Percentiles rank a stretch among this genome's conserved stretches.
Conservation (phyloP, 2,888 invertebrate genomes). For the Leptogaster cylindrica region DNA sequence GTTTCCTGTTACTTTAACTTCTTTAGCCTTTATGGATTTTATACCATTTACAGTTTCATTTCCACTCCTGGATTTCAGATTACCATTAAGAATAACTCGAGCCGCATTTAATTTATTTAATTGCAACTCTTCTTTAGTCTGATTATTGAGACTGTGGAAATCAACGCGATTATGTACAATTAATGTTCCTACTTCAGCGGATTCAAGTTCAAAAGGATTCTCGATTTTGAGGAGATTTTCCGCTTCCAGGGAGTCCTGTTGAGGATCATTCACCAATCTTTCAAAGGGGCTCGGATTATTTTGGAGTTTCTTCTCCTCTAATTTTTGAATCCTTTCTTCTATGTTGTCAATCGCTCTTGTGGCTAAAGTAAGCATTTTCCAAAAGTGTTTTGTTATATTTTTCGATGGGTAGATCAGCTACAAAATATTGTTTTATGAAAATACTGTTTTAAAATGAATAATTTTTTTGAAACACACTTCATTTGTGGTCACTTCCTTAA, state of each 20-base stretch:
- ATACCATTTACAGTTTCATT: slow-evolving; percentile 38
- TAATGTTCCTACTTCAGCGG: slow-evolving; percentile 43
- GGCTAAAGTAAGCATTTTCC: slow-evolving; percentile 55
- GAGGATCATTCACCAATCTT: background rate
- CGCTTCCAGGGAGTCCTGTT: background rate
- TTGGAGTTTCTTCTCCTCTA: slow-evolving; percentile 39
- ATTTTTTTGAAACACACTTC: slow-evolving; percentile 3
- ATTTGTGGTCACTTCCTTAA: slow-evolving; percentile 32
- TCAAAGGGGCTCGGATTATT: background rate
- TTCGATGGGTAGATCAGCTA: slow-evolving; percentile 51
- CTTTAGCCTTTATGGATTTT: slow-evolving; percentile 60
- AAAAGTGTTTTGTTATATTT: slow-evolving; percentile 53
- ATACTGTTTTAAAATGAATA: background rate
- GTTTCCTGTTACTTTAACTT: slow-evolving; percentile 61
- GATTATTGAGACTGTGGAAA: slow-evolving; percentile 53
- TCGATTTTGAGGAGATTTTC: background rate
- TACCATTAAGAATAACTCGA: slow-evolving; percentile 49
- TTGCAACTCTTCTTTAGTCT: slow-evolving; percentile 50
- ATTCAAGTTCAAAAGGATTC: background rate
- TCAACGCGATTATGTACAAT: slow-evolving; percentile 51
- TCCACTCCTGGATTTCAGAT: slow-evolving; percentile 34
- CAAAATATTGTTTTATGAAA: too few relatives aligned
- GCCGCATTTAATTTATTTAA: slow-evolving; percentile 53
- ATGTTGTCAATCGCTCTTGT: slow-evolving; percentile 54
- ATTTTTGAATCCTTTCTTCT: slow-evolving; percentile 48